phyloP scores from a whole-genome alignment of 2,888 invertebrate genomes.

The Willowsia nigromaculata region DNA sequence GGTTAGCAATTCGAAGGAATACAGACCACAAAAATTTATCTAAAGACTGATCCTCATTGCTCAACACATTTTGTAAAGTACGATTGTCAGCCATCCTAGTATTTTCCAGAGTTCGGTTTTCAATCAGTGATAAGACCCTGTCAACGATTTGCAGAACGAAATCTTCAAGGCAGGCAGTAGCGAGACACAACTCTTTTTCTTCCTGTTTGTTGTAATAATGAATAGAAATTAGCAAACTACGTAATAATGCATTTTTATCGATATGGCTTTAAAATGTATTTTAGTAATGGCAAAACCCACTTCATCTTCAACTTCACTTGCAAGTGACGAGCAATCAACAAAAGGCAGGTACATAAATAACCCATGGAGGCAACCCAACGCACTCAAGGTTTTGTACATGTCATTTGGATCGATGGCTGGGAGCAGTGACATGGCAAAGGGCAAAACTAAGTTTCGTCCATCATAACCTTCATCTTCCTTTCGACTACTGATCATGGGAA shows the following conservation, averaged over 20 bases:
- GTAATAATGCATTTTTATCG: no score
- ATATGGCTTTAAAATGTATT: no score
- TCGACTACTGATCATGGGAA: slow-evolving; percentile 83
- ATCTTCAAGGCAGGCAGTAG: slow-evolving; percentile 93
- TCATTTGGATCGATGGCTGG: slow-evolving; percentile 87
- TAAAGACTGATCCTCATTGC: slow-evolving; percentile 87
- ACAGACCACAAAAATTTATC: slow-evolving; percentile 81
- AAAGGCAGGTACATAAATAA: slow-evolving; percentile 90
- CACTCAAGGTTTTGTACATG: slow-evolving; percentile 85
- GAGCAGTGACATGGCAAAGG: slow-evolving; percentile 88
- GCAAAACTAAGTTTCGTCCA: slow-evolving; percentile 90
- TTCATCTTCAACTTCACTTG: slow-evolving; percentile 85
- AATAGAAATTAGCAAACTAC: no score
- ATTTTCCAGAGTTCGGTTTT: slow-evolving; percentile 86
- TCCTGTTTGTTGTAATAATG: no score
- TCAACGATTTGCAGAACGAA: slow-evolving; percentile 93
- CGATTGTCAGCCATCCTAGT: slow-evolving; percentile 83
- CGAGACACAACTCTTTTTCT: slow-evolving; percentile 87
- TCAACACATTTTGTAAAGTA: slow-evolving; percentile 78
- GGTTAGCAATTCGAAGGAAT: slow-evolving; percentile 80
- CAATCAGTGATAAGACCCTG: slow-evolving; percentile 86
- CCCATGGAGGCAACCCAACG: slow-evolving; percentile 89
- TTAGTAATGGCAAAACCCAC: slow-evolving; percentile 81
- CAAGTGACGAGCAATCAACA: slow-evolving; percentile 91
- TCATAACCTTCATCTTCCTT: slow-evolving; percentile 82